Percentiles rank a stretch among this genome's conserved stretches.
Conservation (phyloP, 1,140 invertebrate species). For the Euwallacea similis region DNA sequence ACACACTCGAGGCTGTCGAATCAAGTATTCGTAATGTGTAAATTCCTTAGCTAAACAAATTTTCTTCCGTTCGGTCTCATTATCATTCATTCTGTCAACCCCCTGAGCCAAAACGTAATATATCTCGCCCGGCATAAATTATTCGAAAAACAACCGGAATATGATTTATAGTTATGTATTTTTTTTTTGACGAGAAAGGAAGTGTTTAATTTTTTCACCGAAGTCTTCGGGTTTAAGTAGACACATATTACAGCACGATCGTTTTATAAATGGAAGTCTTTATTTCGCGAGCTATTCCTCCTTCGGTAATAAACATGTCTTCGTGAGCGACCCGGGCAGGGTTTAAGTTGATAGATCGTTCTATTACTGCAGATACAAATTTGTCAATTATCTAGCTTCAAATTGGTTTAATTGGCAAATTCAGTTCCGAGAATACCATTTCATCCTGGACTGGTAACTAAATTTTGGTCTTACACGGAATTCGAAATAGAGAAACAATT, state of each 20-base stretch:
- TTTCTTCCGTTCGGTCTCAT: conserved; percentile 37
- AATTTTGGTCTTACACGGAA: conserved; percentile 10
- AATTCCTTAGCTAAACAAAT: conserved; percentile 36
- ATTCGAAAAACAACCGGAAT: conserved; percentile 33
- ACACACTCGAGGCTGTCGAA: conserved; percentile 16
- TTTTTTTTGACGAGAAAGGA: conserved; percentile 31
- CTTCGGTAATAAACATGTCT: conserved; percentile 12
- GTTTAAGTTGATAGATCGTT: conserved; percentile 3
- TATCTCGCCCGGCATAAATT: conserved; percentile 32
- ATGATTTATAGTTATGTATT: conserved; percentile 35
- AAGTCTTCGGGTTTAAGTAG: conserved; percentile 17
- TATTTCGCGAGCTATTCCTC: conserved; percentile 2
- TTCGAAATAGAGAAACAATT: conserved; percentile 5
- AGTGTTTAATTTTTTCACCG: conserved; percentile 35
- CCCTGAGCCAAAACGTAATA: conserved; percentile 27
- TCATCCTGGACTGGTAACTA: conserved; percentile 6
- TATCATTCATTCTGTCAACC: conserved; percentile 40
- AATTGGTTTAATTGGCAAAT: conserved; percentile 6
- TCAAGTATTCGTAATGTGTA: conserved; percentile 34
- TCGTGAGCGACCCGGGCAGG: neutral
- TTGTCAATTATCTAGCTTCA: conserved; percentile 4
- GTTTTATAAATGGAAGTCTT: conserved; percentile 23
- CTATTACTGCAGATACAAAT: conserved; percentile 3
- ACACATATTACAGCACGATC: conserved; percentile 20
- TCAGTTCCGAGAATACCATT: conserved; percentile 2